Percentiles rank a stretch among this genome's conserved stretches.
Conservation (phyloP, 2,888 invertebrate genomes). For the Ennomos erosarius region DNA sequence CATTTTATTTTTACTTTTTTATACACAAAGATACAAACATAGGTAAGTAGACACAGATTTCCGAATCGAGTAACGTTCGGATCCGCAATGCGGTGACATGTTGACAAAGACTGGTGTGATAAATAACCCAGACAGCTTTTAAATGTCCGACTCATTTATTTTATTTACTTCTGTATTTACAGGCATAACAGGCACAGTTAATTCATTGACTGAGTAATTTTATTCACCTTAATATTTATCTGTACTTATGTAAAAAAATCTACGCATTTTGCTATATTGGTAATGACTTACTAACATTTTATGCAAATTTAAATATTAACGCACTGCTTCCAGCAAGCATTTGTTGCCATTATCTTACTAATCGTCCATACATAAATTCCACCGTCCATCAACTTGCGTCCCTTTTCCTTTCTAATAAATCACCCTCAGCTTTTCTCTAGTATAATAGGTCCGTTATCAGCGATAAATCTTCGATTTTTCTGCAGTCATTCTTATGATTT, state of each 20-base stretch:
- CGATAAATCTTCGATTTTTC: conserved; percentile 39
- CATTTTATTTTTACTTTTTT: too few relatives aligned
- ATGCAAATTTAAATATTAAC: too few relatives aligned
- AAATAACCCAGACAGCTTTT: conserved; percentile 9
- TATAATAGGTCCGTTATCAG: conserved; percentile 38
- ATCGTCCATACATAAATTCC: conserved; percentile 22
- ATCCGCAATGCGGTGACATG: conserved; percentile 10
- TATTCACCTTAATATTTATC: too few relatives aligned
- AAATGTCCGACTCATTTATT: too few relatives aligned
- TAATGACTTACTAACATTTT: too few relatives aligned
- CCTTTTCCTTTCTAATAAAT: conserved; percentile 38
- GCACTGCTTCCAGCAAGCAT: conserved; percentile 5
- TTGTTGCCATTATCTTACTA: conserved; percentile 15
- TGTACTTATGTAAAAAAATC: too few relatives aligned
- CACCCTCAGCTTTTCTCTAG: conserved; percentile 32
- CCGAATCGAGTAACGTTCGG: background rate
- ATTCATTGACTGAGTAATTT: too few relatives aligned
- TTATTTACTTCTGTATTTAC: too few relatives aligned
- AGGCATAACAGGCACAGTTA: too few relatives aligned
- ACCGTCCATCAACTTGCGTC: conserved; percentile 35
- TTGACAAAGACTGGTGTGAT: conserved; percentile 9
- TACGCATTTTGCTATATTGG: too few relatives aligned
- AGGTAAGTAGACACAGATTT: background rate
- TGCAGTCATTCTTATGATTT: conserved; percentile 30
- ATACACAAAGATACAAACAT: too few relatives aligned